Evolutionary conservation across 2,888 invertebrate genomes (phyloP), one percentile per base, ranked within the genome.

Genomic region (Trissolcus brochymenae): DNA sequence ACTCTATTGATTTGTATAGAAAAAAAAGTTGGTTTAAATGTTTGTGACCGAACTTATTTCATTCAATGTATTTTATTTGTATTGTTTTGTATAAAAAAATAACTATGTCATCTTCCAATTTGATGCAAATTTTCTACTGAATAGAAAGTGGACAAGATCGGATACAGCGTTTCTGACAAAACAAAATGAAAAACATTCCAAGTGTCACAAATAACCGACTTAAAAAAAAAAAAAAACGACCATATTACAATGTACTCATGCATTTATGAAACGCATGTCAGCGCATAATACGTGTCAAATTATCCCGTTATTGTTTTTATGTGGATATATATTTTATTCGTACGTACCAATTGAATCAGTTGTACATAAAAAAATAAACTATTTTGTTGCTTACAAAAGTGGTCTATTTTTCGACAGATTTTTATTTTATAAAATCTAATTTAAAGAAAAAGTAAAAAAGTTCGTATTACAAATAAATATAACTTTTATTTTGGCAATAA

Each of bases 311-410:
- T 40, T 61, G 50, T 17, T 25, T 60, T 54, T n/a, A 19, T 55
- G 25, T 46, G 29, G 29, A 65, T 55, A 35, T 35, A 55, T 49
- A 57, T 57, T 66, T 66, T 51, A 66, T 41, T 57, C 29, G 49
- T 17, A 25, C 41, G 16, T 57, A 57, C 46, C 25, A 35, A 62
- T 53, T 62, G 21, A 9, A 50, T 55, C 46, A n/a, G 41, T 6
- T 59, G 51, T 67, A 60, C 59, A 67, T 67, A 67, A 25, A 53
- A 2, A 57, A 67, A 60, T 67, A 60, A 60, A 59, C 29, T 67
- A 67, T 67, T 59, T 67, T 60, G 59, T 67, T 67, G 67, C 46
- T 14, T 57, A 60, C 40, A 16, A 53, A 13, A n/a, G 0, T 35
- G 6, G 0, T 25, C 25, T 35, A 9, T 35, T 35, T 35, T 9